A percentile compares a stretch with the other conserved stretches of the same genome.
Conservation (phyloP, 2,113 vertebrate genomes). For the Orcinus orca region DNA sequence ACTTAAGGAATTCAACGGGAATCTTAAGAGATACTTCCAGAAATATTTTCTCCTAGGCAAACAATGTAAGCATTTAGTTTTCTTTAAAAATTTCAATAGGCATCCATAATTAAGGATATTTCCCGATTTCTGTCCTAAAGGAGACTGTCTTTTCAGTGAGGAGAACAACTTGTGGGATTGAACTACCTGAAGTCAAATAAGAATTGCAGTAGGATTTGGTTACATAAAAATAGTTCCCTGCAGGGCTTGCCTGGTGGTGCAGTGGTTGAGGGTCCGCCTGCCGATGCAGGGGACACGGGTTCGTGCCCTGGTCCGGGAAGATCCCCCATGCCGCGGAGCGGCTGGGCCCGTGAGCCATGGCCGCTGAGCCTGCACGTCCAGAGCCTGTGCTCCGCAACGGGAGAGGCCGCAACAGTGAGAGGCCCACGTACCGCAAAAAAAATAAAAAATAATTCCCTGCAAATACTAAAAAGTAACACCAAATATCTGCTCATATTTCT, state of each 20-base stretch:
- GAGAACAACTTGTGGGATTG: not conserved
- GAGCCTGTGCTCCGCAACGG: too few relatives aligned
- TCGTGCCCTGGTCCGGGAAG: too few relatives aligned
- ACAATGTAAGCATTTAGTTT: not conserved
- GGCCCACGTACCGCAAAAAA: too few relatives aligned
- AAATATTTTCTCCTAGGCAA: not conserved
- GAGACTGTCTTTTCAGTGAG: not conserved
- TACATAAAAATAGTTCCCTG: conserved; percentile 4
- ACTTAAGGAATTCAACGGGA: not conserved
- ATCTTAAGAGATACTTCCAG: not conserved
- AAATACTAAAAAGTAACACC: not conserved
- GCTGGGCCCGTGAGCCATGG: too few relatives aligned
- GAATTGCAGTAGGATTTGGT: not conserved
- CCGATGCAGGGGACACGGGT: too few relatives aligned
- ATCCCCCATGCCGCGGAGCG: too few relatives aligned
- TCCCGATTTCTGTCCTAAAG: not conserved
- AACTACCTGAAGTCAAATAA: not conserved
- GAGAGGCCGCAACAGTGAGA: too few relatives aligned
- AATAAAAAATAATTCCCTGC: not conserved
- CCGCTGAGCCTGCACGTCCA: not conserved
- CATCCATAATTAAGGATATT: not conserved
- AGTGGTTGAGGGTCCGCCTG: too few relatives aligned
- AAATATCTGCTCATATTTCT: not conserved
- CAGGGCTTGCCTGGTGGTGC: not conserved
- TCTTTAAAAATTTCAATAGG: not conserved